These are phyloP conservation scores for Xiphophorus birchmanni DNA, from an alignment of 2,797 vertebrate species.

Conservation along the genomic window DNA sequence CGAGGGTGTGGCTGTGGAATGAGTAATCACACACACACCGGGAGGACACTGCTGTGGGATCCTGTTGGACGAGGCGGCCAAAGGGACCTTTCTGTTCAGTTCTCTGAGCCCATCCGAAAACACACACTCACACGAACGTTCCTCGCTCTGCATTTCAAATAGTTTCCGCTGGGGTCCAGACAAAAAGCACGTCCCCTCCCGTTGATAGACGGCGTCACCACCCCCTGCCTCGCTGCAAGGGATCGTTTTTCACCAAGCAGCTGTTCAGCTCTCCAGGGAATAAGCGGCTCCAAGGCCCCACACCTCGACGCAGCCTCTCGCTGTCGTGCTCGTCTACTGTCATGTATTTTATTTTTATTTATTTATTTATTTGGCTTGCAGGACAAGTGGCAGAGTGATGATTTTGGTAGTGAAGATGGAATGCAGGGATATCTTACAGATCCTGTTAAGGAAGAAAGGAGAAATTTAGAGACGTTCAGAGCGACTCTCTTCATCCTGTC, in stretches of 20 bases:
- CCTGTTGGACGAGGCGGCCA: conserved; percentile 64
- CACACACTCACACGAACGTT: conserved; percentile 30
- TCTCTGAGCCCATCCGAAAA: conserved; percentile 73
- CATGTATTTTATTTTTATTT: not conserved
- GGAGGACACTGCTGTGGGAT: conserved; percentile 12
- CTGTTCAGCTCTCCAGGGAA: conserved; percentile 49
- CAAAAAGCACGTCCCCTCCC: conserved; percentile 47
- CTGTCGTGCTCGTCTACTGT: conserved; percentile 2
- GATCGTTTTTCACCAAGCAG: conserved; percentile 48
- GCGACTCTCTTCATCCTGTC: not conserved
- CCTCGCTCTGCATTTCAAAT: conserved; percentile 70
- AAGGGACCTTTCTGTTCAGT: conserved; percentile 76
- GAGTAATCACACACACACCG: conserved; percentile 40
- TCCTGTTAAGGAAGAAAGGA: conserved; percentile 52
- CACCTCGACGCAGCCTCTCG: conserved; percentile 34
- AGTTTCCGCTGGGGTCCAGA: conserved; percentile 53
- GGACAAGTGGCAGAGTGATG: conserved; percentile 44
- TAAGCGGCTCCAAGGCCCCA: conserved; percentile 66
- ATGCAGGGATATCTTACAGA: conserved; percentile 70
- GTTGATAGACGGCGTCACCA: conserved; percentile 42
- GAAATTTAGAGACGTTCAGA: conserved; percentile 5
- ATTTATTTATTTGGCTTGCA: not conserved
- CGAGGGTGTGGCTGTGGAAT: conserved; percentile 58
- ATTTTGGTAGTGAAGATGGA: conserved; percentile 47
- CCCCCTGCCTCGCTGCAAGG: conserved; percentile 50